These are phyloP conservation scores for Quadroppia sp. DNA, from an alignment of 2,888 invertebrate species.

Conservation along the genomic window DNA sequence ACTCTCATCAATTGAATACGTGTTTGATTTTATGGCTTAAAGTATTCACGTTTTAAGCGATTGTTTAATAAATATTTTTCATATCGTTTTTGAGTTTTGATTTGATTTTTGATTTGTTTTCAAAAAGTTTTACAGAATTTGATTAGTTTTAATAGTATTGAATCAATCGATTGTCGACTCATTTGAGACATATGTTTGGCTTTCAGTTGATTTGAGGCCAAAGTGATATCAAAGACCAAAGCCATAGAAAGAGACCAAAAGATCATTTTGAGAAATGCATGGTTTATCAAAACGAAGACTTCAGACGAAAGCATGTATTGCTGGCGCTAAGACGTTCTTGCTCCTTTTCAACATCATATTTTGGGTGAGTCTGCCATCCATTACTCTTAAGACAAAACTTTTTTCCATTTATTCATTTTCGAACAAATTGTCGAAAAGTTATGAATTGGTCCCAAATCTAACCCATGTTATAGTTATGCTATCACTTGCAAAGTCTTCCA, in stretches of 20 bases:
- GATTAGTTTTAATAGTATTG: too few species aligned
- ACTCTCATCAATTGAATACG: background rate
- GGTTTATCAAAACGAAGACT: slow-evolving; percentile 57
- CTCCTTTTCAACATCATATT: slow-evolving; percentile 75
- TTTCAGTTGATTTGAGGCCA: background rate
- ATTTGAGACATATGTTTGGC: slow-evolving; percentile 3
- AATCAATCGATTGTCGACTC: background rate
- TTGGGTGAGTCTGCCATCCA: slow-evolving; percentile 62
- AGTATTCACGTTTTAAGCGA: too few species aligned
- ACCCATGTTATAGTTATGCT: too few species aligned
- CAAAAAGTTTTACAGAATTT: too few species aligned
- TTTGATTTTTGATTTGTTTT: too few species aligned
- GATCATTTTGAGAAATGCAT: slow-evolving; percentile 48
- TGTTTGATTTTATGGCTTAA: too few species aligned
- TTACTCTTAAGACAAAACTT: too few species aligned
- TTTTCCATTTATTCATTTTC: too few species aligned
- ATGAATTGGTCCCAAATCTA: too few species aligned
- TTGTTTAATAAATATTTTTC: background rate
- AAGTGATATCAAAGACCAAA: background rate
- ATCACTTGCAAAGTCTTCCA: too few species aligned
- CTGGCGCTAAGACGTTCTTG: slow-evolving; percentile 70
- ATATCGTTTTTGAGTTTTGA: background rate
- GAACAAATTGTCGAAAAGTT: too few species aligned
- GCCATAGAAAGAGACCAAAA: background rate
- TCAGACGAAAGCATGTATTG: slow-evolving; percentile 68